Conservation (phyloP, 2,797 vertebrate genomes). For the Acanthurus tractus region DNA sequence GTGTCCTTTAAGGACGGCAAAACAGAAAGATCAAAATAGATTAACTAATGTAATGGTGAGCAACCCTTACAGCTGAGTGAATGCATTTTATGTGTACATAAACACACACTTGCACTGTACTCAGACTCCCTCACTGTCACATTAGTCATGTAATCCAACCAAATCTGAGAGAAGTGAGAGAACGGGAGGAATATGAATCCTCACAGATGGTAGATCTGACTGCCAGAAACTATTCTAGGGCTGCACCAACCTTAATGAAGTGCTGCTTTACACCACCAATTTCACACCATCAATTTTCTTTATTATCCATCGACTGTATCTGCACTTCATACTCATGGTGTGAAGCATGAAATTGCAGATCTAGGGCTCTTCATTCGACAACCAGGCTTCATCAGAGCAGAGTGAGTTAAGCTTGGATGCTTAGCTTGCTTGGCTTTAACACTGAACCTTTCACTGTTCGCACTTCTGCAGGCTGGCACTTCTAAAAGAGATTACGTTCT, state of each 20-base stretch:
- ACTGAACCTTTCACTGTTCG: conserved; percentile 55
- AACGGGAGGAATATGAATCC: conserved; percentile 34
- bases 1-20: conserved; percentile 17
- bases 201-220: conserved; percentile 26
- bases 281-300: conserved; percentile 35
- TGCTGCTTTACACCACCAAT: conserved; percentile 24
- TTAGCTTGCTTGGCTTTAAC: conserved; percentile 51
- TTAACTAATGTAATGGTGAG: conserved; percentile 6
- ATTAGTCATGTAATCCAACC: conserved; percentile 56
- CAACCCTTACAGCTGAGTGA: conserved; percentile 11
- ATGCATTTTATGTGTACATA: conserved; percentile 1
- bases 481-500: conserved; percentile 68
- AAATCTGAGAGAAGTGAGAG: conserved; percentile 36
- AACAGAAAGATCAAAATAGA: conserved; percentile 18
- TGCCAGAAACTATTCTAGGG: conserved; percentile 28
- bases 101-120: conserved; percentile 10
- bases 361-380: conserved; percentile 38
- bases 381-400: conserved; percentile 41
- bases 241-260: conserved; percentile 30
- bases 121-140: conserved; percentile 1
- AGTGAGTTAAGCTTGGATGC: conserved; percentile 50
- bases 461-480: conserved; percentile 63
- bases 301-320: conserved; percentile 53
- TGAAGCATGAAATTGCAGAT: conserved; percentile 60
- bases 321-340: conserved; percentile 14